Evolutionary conservation across 2,113 vertebrate genomes (phyloP).

Genomic region (Rhipidura dahli): DNA sequence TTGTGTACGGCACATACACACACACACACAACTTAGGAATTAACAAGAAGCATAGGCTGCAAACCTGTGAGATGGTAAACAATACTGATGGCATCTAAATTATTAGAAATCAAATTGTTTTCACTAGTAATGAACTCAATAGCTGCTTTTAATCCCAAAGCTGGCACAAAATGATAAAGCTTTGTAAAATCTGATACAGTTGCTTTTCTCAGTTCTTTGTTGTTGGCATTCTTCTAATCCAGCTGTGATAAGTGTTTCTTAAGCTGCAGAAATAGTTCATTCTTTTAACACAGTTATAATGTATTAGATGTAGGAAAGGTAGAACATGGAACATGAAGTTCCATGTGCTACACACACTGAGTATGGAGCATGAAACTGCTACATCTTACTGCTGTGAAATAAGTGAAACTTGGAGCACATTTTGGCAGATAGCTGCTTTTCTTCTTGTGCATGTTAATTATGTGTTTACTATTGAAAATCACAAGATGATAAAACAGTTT

Average conservation of each 20-base stretch:
- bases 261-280: not conserved
- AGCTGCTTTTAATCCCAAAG: slow-evolving; percentile 46
- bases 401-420: not conserved
- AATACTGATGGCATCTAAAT: not conserved
- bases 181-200: not conserved
- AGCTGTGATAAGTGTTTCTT: slow-evolving; percentile 42
- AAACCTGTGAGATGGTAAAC: not conserved
- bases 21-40: not conserved
- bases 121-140: slow-evolving; percentile 4
- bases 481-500: not conserved
- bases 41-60: not conserved
- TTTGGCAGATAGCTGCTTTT: not conserved
- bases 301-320: not conserved
- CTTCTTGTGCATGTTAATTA: not conserved
- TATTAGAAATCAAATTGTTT: slow-evolving; percentile 31
- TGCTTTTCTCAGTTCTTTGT: not conserved
- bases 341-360: not conserved
- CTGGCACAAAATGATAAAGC: slow-evolving; percentile 1
- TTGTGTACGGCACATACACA: not conserved
- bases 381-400: not conserved
- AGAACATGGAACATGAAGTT: not conserved
- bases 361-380: not conserved
- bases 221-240: slow-evolving; percentile 24
- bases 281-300: not conserved
- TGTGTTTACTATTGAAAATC: not conserved